Conservation (phyloP, 2,113 vertebrate species). For the Tachycineta bicolor region DNA sequence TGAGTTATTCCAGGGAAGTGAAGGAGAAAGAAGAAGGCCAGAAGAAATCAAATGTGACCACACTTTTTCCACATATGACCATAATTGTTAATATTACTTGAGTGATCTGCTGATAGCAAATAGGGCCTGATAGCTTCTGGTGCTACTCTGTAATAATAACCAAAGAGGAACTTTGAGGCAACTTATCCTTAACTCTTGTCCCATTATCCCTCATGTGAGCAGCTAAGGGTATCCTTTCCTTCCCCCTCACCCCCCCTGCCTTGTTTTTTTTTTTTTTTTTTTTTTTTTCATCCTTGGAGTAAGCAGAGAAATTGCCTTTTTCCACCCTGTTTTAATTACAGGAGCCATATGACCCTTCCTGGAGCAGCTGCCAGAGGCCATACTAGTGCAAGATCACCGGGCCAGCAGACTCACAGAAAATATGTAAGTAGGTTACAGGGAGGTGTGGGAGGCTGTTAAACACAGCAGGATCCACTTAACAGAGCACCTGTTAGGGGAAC, state of each 20-base stretch:
- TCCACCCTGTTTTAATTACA: constrained; percentile 21
- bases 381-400: background rate
- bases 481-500: background rate
- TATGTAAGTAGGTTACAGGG: constrained; percentile 30
- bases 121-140: background rate
- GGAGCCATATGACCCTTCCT: background rate
- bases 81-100: background rate
- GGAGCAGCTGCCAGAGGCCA: background rate
- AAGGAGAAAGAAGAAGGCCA: background rate
- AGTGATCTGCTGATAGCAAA: background rate
- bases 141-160: background rate
- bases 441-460: background rate
- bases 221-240: background rate
- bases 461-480: constrained; percentile 16
- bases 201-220: background rate
- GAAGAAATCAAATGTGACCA: background rate
- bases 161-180: background rate
- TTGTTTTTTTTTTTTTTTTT: background rate
- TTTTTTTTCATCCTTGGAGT: background rate
- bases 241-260: background rate
- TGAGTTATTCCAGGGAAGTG: background rate
- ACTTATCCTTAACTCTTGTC: background rate
- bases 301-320: background rate
- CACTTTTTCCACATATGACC: background rate
- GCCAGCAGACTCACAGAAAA: background rate